Percentiles rank a stretch among this genome's conserved stretches.
Evolutionary conservation across 2,113 vertebrate species (phyloP).

Genomic region (Alethe castanea): DNA sequence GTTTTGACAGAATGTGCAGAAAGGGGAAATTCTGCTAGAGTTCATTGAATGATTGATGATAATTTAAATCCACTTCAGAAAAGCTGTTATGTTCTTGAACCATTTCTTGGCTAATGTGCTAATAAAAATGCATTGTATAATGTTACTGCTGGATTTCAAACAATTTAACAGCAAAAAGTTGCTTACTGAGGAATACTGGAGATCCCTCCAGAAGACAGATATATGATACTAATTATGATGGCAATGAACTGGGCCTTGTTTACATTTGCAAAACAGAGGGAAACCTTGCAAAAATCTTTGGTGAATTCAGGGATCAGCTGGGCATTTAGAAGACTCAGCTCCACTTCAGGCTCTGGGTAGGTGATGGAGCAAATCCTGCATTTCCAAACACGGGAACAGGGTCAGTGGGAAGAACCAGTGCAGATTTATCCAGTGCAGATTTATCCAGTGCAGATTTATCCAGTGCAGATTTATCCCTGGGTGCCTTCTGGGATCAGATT

Average conservation of each 20-base stretch:
- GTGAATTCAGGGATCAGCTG: background rate
- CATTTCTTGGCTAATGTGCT: background rate
- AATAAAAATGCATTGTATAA: constrained; percentile 11
- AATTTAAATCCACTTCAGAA: constrained; percentile 19
- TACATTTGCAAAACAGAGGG: background rate
- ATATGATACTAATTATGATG: background rate
- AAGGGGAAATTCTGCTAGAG: background rate
- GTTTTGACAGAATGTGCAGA: background rate
- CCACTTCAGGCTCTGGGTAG: background rate
- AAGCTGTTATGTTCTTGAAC: constrained; percentile 1
- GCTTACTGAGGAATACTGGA: background rate
- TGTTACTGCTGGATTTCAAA: constrained; percentile 10
- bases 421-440: background rate
- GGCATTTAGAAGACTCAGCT: background rate
- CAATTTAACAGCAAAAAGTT: background rate
- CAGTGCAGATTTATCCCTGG: background rate
- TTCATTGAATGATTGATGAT: constrained; percentile 11
- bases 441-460: background rate
- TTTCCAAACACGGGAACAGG: fast-evolving
- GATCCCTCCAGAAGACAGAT: background rate
- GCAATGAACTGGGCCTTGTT: background rate
- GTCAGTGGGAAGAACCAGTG: background rate
- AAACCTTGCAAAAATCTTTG: background rate
- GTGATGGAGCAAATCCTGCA: background rate
- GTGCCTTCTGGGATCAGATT: background rate